Evolutionary conservation across 2,113 vertebrate genomes (phyloP).

Genomic region (Phalacrocorax pelagicus): DNA sequence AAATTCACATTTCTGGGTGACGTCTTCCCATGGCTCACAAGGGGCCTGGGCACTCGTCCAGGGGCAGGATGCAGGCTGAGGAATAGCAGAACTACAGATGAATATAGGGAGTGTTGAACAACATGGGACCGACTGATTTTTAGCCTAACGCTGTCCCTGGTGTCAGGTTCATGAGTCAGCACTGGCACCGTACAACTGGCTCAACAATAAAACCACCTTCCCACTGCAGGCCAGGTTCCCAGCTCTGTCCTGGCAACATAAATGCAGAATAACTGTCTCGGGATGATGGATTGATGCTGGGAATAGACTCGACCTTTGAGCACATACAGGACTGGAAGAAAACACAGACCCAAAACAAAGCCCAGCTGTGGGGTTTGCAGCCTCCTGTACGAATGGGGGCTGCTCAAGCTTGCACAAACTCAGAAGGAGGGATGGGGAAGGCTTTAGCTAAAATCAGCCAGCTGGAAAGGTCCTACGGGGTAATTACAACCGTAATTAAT

Average conservation of each 20-base stretch:
- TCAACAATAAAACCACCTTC: constrained; percentile 18
- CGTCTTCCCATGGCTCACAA: constrained; percentile 42
- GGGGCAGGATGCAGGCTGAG: background rate
- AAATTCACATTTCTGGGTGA: constrained; percentile 52
- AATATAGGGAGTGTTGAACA: background rate
- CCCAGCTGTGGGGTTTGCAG: background rate
- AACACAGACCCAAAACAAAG: constrained; percentile 27
- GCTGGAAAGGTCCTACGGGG: background rate
- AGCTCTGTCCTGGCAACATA: background rate
- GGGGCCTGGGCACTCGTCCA: background rate
- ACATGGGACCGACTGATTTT: background rate
- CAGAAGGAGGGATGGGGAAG: background rate
- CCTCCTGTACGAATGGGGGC: background rate
- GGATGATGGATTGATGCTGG: background rate
- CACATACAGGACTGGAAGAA: background rate
- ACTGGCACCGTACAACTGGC: background rate
- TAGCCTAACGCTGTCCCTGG: background rate
- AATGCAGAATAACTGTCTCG: background rate
- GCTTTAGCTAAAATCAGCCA: constrained; percentile 4
- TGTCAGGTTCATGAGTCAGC: constrained; percentile 56
- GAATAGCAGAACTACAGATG: background rate
- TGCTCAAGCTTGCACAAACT: background rate
- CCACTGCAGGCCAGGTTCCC: background rate
- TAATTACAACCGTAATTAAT: constrained; percentile 15
- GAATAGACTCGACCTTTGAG: background rate